Conservation (phyloP, 2,888 invertebrate genomes). For the Cistogaster globosa region DNA sequence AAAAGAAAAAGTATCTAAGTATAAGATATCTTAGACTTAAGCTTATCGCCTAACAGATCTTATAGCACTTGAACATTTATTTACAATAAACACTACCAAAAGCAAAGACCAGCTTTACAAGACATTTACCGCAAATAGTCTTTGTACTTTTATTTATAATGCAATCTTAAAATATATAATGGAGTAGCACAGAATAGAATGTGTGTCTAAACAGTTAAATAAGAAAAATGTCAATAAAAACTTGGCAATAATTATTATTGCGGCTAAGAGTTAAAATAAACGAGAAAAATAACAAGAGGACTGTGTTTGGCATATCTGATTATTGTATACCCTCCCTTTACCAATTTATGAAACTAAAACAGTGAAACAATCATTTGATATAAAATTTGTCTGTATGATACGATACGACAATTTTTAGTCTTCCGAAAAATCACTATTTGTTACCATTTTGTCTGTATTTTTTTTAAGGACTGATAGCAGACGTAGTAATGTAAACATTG, state of each 20-base stretch:
- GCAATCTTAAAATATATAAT: conserved; percentile 1
- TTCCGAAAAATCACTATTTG: too few relatives aligned
- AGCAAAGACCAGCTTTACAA: conserved; percentile 25
- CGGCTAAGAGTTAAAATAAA: conserved; percentile 24
- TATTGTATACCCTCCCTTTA: too few relatives aligned
- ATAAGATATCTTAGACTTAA: conserved; percentile 57
- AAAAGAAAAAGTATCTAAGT: conserved; percentile 37
- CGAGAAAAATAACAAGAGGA: neutral
- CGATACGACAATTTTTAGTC: too few relatives aligned
- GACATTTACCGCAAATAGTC: conserved; percentile 25
- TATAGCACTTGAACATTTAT: conserved; percentile 62
- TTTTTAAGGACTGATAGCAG: too few relatives aligned
- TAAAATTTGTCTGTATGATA: too few relatives aligned
- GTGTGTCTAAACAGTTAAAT: conserved; percentile 41
- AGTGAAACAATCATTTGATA: too few relatives aligned
- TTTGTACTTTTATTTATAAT: conserved; percentile 19
- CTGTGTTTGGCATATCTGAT: too few relatives aligned
- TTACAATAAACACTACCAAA: conserved; percentile 52
- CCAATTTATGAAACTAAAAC: too few relatives aligned
- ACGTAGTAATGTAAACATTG: too few relatives aligned
- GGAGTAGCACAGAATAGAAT: conserved; percentile 44
- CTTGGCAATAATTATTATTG: conserved; percentile 59
- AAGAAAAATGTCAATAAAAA: conserved; percentile 60
- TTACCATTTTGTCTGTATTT: too few relatives aligned
- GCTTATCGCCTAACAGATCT: conserved; percentile 63